A percentile compares a stretch with the other conserved stretches of the same genome.
Evolutionary conservation across 2,888 invertebrate species (phyloP).

Genomic region (Xanthia togata): DNA sequence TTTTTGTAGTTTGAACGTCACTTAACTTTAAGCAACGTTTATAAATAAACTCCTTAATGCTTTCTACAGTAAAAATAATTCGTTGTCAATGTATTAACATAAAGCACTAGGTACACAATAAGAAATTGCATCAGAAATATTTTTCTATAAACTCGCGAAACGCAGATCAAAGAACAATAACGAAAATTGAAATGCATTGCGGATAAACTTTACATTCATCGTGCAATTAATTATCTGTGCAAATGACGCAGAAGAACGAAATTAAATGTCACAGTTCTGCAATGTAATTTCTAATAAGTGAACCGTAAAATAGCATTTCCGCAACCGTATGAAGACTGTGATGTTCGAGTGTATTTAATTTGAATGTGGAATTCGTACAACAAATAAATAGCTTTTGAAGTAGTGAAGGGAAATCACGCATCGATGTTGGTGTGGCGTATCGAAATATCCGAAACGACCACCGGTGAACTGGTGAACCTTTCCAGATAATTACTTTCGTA

Average conservation of each 20-base stretch:
- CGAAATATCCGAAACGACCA: constrained; percentile 6
- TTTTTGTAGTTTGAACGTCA: too few species aligned
- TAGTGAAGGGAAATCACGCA: constrained; percentile 30
- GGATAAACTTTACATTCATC: constrained; percentile 19
- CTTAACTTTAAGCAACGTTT: too few species aligned
- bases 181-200: constrained; percentile 16
- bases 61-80: too few species aligned
- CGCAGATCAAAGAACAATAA: constrained; percentile 1
- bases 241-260: constrained; percentile 42
- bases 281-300: constrained; percentile 57
- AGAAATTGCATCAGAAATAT: background rate
- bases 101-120: background rate
- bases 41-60: too few species aligned
- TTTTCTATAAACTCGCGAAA: background rate
- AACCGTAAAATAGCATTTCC: constrained; percentile 58
- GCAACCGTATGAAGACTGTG: constrained; percentile 48
- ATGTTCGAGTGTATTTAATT: constrained; percentile 59
- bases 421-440: background rate
- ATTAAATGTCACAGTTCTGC: constrained; percentile 43
- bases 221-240: constrained; percentile 29
- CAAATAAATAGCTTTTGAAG: constrained; percentile 47
- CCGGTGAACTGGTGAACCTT: background rate
- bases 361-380: constrained; percentile 39
- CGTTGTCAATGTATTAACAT: background rate
- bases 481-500: background rate